Evolutionary conservation across 2,888 invertebrate genomes (phyloP).

Genomic region (Branchipolynoe longqiensis): DNA sequence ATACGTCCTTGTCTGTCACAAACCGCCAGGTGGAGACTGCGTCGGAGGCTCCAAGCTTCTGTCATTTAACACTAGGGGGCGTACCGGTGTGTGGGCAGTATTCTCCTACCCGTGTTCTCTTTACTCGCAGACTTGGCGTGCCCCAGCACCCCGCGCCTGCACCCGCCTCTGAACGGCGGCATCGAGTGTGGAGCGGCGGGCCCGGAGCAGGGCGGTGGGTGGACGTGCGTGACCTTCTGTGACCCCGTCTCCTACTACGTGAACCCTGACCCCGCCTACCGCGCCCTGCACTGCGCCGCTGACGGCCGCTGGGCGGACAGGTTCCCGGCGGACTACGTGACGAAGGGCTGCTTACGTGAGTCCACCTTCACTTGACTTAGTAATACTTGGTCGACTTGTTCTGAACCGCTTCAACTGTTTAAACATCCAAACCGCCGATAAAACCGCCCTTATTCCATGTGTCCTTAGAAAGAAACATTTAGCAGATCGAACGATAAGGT

Average conservation of each 20-base stretch:
- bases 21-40: too few relatives aligned
- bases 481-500: too few relatives aligned
- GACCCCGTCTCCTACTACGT: slow-evolving; percentile 58
- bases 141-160: slow-evolving; percentile 52
- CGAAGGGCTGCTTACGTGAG: slow-evolving; percentile 53
- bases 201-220: not conserved
- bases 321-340: slow-evolving; percentile 52
- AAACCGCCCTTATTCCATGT: too few relatives aligned
- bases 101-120: too few relatives aligned
- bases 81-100: too few relatives aligned
- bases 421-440: too few relatives aligned
- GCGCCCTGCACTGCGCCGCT: slow-evolving; percentile 1
- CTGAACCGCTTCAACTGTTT: not conserved
- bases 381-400: not conserved
- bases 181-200: slow-evolving; percentile 70
- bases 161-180: slow-evolving; percentile 68
- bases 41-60: too few relatives aligned
- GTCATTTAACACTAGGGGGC: too few relatives aligned
- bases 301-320: slow-evolving; percentile 36
- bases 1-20: too few relatives aligned
- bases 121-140: slow-evolving; percentile 70
- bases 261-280: slow-evolving; percentile 51
- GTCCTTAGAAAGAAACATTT: too few relatives aligned
- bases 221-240: slow-evolving; percentile 66
- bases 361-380: not conserved